Percentiles rank a stretch among this genome's conserved stretches.
Conservation (phyloP, 2,888 invertebrate genomes). For the Microchrysa polita region DNA sequence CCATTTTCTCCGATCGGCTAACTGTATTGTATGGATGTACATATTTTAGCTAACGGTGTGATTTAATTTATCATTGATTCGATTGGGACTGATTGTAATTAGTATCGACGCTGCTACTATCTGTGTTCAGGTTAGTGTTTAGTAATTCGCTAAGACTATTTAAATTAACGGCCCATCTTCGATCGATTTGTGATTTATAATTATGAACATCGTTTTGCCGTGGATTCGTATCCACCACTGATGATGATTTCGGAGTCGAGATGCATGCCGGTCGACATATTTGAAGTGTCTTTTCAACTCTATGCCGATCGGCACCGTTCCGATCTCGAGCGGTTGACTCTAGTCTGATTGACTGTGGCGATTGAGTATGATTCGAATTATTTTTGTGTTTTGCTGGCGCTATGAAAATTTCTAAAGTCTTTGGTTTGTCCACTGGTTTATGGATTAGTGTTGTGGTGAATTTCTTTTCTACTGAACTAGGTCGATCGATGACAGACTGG, state of each 20-base stretch:
- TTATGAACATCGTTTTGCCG: not conserved
- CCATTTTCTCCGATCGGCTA: not conserved
- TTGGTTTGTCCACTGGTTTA: constrained; percentile 65
- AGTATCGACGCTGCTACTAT: constrained; percentile 48
- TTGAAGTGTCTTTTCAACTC: not conserved
- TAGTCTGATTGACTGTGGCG: too few species aligned
- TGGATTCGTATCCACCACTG: not conserved
- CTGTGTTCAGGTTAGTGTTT: constrained; percentile 48
- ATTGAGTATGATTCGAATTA: constrained; percentile 39
- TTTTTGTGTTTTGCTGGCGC: constrained; percentile 45
- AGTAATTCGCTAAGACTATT: constrained; percentile 49
- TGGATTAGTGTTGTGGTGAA: constrained; percentile 17
- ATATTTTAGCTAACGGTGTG: constrained; percentile 8
- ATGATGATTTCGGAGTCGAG: too few species aligned
- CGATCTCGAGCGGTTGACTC: not conserved
- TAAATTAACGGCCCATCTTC: constrained; percentile 49
- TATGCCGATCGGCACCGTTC: not conserved
- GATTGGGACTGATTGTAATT: constrained; percentile 58
- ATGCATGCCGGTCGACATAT: not conserved
- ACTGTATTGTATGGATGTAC: not conserved
- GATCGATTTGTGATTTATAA: constrained; percentile 39
- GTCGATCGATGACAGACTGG: constrained; percentile 5
- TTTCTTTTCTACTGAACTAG: not conserved
- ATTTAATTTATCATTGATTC: constrained; percentile 49
- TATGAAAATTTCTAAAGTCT: constrained; percentile 55